phyloP scores from a whole-genome alignment of 2,113 vertebrate genomes.

The Euleptes europaea region DNA sequence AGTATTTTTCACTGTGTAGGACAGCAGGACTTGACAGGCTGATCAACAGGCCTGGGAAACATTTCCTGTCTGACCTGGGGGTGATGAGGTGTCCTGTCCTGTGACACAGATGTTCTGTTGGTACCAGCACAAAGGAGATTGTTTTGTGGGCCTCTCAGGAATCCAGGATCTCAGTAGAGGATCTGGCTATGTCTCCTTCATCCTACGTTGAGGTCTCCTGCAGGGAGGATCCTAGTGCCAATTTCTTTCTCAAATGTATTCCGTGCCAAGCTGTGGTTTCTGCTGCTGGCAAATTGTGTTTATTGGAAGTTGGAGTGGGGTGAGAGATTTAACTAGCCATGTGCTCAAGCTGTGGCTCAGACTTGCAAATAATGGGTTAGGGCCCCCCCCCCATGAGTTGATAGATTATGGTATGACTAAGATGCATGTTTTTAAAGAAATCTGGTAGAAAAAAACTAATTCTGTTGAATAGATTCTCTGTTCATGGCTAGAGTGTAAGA shows the following conservation, averaged over 20 bases:
- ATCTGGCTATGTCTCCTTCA: background rate
- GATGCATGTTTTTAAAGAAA: background rate
- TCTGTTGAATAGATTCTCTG: background rate
- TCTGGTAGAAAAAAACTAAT: background rate
- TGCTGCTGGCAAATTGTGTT: background rate
- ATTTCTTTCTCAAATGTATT: background rate
- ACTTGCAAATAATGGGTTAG: background rate
- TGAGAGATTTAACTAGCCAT: background rate
- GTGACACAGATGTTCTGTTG: background rate
- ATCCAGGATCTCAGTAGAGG: background rate
- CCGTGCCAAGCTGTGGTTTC: background rate
- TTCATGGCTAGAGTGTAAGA: background rate
- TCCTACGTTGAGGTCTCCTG: background rate
- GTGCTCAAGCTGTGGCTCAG: background rate
- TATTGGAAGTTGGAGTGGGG: background rate
- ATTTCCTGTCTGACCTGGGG: background rate
- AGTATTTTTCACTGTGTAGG: background rate
- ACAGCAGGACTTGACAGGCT: background rate
- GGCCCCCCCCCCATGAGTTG: background rate
- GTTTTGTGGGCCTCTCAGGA: background rate
- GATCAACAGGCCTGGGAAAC: too few species aligned
- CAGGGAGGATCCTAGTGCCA: background rate
- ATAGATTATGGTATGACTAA: background rate
- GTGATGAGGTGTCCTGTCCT: background rate
- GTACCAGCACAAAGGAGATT: background rate